Base-by-base conservation (phyloP, 2,888 invertebrate species). In the Dendrolimus pini region DNA sequence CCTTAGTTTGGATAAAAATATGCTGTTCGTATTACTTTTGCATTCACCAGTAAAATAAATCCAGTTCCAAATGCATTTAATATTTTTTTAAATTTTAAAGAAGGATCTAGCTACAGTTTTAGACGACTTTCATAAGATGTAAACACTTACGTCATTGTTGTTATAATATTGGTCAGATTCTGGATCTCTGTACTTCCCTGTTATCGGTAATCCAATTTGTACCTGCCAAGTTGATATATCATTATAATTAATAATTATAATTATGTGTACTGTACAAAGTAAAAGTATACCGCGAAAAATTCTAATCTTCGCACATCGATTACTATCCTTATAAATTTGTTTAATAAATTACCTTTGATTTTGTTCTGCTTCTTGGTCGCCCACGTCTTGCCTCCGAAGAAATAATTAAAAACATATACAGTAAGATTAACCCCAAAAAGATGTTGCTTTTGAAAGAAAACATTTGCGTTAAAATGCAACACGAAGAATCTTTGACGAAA, bases 81-180 rank as follows among this genome's bases (percentile, higher is more conserved):
- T 12, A 47, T 9, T 47, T 47, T 47, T 47, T 7, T 7, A 47
- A 2, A 47, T 9, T 47, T 47, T 30, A 0, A 30, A 6, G 30
- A 30, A 30, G 6, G 30, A 18, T 30, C 30, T 6, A 30, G 30
- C 30, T 6, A 6, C 2, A 30, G 3, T 30, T 18, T 30, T 6
- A 30, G 6, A 30, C 30, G 3, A 30, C 9, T 47, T 47, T 7
- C 9, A 47, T 47, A 30, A 30, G 6, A 3, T 30, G 30, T 30
- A 30, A 54, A 52, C 53, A 92, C 94, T 92, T 88, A 96, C 97
- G 79, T 97, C 94, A 65, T 96, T 94, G 72, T 97, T 96, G 75
- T 96, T 96, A 88, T 97, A 97, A 81, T 97, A 97, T 76, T 96
- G 95, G 85, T 96, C 96, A 8, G 96, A 96, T 83, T 97, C 97